Base-by-base conservation (phyloP, 1,140 invertebrate genomes). In the Drosophila ohnishii region DNA sequence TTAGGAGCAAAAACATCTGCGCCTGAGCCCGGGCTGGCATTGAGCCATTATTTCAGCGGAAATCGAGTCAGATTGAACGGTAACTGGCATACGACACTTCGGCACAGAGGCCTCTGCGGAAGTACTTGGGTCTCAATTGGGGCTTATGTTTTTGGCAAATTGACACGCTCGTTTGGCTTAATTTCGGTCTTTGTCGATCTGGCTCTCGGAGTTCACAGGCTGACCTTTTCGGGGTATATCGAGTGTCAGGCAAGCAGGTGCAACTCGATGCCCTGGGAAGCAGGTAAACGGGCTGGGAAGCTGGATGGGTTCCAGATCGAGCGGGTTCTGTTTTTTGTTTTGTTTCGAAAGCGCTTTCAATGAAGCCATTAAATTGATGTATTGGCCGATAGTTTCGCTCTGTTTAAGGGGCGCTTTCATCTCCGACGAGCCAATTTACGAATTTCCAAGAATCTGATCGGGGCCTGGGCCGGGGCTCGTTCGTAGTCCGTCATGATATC, bases 321-420 rank as follows among this genome's bases (percentile, higher is more conserved):
- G 39, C 37, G 25, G 57, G 45, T 45, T 44, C 16, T 71, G 32
- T 9, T 28, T 57, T 48, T 35, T 40, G 39, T 45, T 40, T 57
- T 44, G 42, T 66, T 71, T 59, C 83, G 51, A 75, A 69, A 87
- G 60, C 67, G 78, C 82, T 82, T 82, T 86, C 83, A 86, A 86
- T 86, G 84, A 86, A 86, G 82, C 82, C 82, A 86, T 86, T 87
- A 86, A 86, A 66, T 86, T 86, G 82, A 86, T 86, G 82, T 86
- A 87, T 86, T 86, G 79, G 57, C 75, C 37, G 84, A 75, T 82
- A 81, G 78, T 67, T 82, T 86, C 67, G 65, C 37, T 69, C 39
- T 66, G 66, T 64, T 62, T 77, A 78, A 55, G 64, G 67, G 76
- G 63, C 72, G 82, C 69, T 78, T 81, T 81, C 69, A 75, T 67